Conservation (phyloP, 2,113 vertebrate genomes). For the Ceyx melanurus region DNA sequence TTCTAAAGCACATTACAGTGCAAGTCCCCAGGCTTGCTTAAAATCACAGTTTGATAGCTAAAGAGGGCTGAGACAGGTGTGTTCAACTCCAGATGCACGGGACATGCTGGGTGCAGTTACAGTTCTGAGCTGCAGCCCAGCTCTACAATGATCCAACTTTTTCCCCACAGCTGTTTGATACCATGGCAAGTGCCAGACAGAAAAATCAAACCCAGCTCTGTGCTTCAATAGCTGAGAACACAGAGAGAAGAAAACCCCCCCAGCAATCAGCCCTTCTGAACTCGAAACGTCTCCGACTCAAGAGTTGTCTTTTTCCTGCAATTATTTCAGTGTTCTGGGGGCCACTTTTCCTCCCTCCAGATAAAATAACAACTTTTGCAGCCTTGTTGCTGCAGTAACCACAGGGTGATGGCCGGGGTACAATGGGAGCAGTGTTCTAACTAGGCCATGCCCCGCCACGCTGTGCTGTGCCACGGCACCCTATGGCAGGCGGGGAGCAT, state of each 20-base stretch:
- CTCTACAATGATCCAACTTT: accelerated
- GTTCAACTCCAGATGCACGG: not conserved
- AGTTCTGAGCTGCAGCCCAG: not conserved
- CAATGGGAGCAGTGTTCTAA: slow-evolving; percentile 65
- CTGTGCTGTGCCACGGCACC: slow-evolving; percentile 6
- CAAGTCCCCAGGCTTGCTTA: not conserved
- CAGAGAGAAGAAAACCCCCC: not conserved
- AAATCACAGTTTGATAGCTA: not conserved
- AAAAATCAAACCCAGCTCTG: not conserved
- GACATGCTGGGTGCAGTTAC: accelerated
- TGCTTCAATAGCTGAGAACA: accelerated
- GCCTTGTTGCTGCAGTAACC: slow-evolving; percentile 61
- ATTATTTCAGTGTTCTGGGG: not conserved
- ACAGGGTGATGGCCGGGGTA: not conserved
- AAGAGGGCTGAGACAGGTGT: not conserved
- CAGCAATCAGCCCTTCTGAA: accelerated
- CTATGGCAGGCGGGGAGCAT: not conserved
- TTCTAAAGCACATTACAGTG: not conserved
- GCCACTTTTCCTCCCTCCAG: not conserved
- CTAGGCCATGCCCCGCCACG: slow-evolving; percentile 24
- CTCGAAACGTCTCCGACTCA: not conserved
- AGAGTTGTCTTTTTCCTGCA: not conserved
- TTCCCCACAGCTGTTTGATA: not conserved
- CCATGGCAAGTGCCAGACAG: accelerated
- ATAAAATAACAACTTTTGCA: slow-evolving; percentile 47